Evolutionary conservation across 2,888 invertebrate genomes (phyloP), one percentile per base, ranked within the genome.

Genomic region (Ceramica pisi): DNA sequence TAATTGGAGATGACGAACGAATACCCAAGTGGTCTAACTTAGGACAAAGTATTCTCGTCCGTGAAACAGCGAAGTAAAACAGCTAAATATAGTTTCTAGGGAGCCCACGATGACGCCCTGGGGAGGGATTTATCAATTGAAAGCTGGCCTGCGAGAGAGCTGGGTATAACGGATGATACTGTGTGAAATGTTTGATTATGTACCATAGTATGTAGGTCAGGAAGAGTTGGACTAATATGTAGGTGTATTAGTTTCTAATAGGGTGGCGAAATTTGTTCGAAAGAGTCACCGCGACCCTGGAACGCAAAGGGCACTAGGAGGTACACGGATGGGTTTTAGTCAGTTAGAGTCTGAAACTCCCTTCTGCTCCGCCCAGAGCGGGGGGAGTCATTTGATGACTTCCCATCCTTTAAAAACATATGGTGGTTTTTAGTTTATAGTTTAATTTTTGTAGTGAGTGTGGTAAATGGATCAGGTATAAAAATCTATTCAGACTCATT

Each of bases 41-140:
- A 53, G 21, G 56, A 51, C 56, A 57, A 41, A 57, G 67, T 64
- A 66, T 64, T 50, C 53, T 26, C 21, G 48, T 19, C 31, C 41
- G 14, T 41, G 35, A 8, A 38, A 48, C 1, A 23, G 26, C 19
- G 12, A 53, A 63, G 68, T 75, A 46, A 67, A 67, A 60, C 57
- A 46, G 64, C 69, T 73, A 62, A 66, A 51, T 75, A 59, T 53
- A 64, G 55, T 67, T 61, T 57, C 61, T 21, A 23, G 68, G 38
- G 71, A 69, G 9, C 23, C 1, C 23, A 21, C 44, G 38, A 83
- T 71, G 73, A 83, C 69, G 16, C 82, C 64, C 64, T 4, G 1
- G 84, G 81, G 82, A 63, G 10, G 23, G 2, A 82, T 82, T 70
- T 71, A 78, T 82, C 82, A 82, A 83, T 78, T 74, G 53, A 41